A percentile compares a stretch with the other conserved stretches of the same genome.
These are phyloP conservation scores for Platichthys stellatus DNA, from an alignment of 2,113 vertebrate genomes.

Conservation along the genomic window DNA sequence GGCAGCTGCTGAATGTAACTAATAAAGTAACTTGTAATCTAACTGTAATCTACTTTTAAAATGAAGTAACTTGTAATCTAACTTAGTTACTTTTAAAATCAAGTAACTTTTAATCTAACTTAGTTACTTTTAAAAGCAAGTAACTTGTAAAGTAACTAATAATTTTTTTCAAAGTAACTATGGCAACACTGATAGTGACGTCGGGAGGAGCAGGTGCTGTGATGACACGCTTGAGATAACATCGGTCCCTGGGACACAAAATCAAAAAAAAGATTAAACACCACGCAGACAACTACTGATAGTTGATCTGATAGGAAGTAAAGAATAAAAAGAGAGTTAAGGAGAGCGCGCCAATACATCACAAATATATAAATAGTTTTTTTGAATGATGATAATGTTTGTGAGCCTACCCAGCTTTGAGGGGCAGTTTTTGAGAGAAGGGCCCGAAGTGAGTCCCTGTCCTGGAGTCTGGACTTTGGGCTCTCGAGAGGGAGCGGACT, in stretches of 20 bases:
- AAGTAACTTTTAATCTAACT: no score
- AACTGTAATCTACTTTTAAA: no score
- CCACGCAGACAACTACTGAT: no score
- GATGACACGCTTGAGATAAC: conserved; percentile 70
- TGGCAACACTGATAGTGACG: no score
- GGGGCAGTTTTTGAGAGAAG: conserved; percentile 65
- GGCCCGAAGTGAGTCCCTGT: conserved; percentile 70
- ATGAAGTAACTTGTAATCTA: no score
- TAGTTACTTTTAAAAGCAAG: no score
- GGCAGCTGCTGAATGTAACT: no score
- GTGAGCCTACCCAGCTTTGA: not conserved
- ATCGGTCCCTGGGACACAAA: conserved; percentile 58
- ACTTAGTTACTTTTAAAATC: no score
- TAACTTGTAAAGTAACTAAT: no score
- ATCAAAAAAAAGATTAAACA: not conserved
- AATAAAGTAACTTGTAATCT: no score
- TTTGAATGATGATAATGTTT: not conserved
- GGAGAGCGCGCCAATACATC: not conserved
- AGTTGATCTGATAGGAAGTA: no score
- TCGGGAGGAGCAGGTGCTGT: conserved; percentile 55
- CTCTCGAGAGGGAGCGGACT: conserved; percentile 35
- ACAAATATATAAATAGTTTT: not conserved
- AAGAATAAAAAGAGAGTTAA: not conserved
- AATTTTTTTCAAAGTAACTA: no score
- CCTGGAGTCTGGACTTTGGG: not conserved